Conservation (phyloP, 2,113 vertebrate genomes). For the Caretta caretta region DNA sequence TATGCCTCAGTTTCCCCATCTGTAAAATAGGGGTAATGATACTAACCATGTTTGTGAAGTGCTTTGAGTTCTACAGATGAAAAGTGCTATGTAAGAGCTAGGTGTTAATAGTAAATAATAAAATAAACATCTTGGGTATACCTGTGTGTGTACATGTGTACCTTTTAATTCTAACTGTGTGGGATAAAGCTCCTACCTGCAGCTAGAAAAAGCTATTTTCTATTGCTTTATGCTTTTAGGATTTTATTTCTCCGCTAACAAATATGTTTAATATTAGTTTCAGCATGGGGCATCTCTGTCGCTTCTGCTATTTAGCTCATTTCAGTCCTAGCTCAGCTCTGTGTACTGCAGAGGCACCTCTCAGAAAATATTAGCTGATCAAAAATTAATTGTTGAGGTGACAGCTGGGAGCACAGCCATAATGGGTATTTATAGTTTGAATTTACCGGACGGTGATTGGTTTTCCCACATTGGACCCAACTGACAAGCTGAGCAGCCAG, state of each 20-base stretch:
- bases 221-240: neutral
- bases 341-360: neutral
- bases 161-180: neutral
- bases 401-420: neutral
- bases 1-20: neutral
- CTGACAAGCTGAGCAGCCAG: accelerated
- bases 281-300: accelerated
- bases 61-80: neutral
- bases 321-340: neutral
- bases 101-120: neutral
- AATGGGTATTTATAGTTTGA: neutral
- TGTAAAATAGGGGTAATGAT: neutral
- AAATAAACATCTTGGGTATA: neutral
- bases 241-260: neutral
- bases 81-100: neutral
- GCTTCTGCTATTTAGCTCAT: accelerated
- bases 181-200: neutral
- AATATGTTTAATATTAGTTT: neutral
- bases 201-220: neutral
- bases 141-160: neutral
- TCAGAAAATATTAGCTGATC: neutral
- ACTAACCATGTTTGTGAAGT: neutral
- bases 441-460: accelerated
- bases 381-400: neutral
- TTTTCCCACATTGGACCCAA: neutral